Evolutionary conservation across 2,888 invertebrate species (phyloP).

Genomic region (Steinernema scapterisci): DNA sequence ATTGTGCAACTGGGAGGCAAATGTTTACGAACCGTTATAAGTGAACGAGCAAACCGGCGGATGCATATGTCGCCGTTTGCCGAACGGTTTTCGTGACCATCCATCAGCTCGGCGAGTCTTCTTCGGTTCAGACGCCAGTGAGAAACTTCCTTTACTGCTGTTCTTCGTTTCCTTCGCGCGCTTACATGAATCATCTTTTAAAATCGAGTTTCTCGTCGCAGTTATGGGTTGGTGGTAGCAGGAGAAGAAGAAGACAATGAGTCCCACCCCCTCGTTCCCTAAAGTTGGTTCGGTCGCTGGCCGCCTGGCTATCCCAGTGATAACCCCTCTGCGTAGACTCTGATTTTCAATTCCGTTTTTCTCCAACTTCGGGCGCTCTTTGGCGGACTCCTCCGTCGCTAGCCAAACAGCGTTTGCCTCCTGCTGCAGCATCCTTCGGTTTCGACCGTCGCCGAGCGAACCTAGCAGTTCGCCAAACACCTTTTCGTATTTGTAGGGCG

Average conservation of each 20-base stretch:
- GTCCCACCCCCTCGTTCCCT: conserved; percentile 17
- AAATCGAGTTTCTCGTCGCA: conserved; percentile 18
- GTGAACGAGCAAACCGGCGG: background rate
- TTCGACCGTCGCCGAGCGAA: conserved; percentile 3
- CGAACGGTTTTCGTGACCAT: background rate
- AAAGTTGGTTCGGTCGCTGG: conserved; percentile 6
- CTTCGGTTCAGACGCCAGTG: background rate
- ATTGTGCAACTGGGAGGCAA: conserved; percentile 26
- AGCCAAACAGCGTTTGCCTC: conserved; percentile 19
- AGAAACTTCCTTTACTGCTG: background rate
- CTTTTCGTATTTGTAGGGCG: background rate
- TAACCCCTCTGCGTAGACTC: conserved; percentile 3
- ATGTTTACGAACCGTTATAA: conserved; percentile 1
- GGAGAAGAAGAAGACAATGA: conserved; percentile 2
- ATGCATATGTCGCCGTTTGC: background rate
- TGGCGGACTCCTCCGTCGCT: conserved; percentile 18
- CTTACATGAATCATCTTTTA: conserved; percentile 24
- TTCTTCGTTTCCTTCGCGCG: background rate
- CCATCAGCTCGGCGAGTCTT: background rate
- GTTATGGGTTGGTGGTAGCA: conserved; percentile 11
- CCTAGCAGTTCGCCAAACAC: conserved; percentile 21
- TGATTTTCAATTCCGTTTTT: background rate
- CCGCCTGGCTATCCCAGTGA: background rate
- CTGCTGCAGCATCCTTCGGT: conserved; percentile 11
- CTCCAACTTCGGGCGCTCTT: conserved; percentile 7